Evolutionary conservation across 2,797 vertebrate genomes (phyloP).

Genomic region (Novumbra hubbsi): DNA sequence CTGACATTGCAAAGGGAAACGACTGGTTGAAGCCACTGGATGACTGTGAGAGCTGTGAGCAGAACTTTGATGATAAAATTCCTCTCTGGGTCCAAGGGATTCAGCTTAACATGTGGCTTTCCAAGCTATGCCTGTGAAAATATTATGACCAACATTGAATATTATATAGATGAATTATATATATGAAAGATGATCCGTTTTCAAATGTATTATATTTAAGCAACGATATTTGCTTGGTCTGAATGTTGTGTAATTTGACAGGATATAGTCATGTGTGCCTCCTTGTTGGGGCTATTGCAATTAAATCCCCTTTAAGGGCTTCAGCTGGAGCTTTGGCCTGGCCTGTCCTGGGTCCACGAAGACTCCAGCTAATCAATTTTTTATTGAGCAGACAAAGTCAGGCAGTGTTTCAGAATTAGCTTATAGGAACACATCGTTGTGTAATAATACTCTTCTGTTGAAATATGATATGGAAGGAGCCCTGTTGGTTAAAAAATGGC

Average conservation of each 20-base stretch:
- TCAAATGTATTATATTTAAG: not conserved
- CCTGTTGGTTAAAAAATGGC: constrained; percentile 20
- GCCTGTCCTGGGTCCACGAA: constrained; percentile 55
- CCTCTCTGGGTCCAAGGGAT: not conserved
- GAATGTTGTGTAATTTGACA: not conserved
- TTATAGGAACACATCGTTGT: constrained; percentile 62
- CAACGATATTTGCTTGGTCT: not conserved
- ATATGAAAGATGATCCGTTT: not conserved
- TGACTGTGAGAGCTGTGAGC: not conserved
- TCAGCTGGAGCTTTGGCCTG: constrained; percentile 22
- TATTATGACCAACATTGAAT: not conserved
- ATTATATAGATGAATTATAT: not conserved
- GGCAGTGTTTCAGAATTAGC: constrained; percentile 69
- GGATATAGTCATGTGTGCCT: constrained; percentile 1
- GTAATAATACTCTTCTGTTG: constrained; percentile 59
- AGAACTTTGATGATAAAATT: not conserved
- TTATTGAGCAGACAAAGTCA: constrained; percentile 70
- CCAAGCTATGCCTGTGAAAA: not conserved
- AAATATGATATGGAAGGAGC: constrained; percentile 39
- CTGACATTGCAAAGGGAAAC: constrained; percentile 20
- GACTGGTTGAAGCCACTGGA: not conserved
- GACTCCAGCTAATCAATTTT: constrained; percentile 70
- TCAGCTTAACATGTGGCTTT: not conserved
- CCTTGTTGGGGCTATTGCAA: not conserved
- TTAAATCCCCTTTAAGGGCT: not conserved